Evolutionary conservation across 37 sponge, comb jelly and placozoan genomes (phyloP), one percentile per base, ranked within the genome.

Genomic region (Theonella swinhoei): DNA sequence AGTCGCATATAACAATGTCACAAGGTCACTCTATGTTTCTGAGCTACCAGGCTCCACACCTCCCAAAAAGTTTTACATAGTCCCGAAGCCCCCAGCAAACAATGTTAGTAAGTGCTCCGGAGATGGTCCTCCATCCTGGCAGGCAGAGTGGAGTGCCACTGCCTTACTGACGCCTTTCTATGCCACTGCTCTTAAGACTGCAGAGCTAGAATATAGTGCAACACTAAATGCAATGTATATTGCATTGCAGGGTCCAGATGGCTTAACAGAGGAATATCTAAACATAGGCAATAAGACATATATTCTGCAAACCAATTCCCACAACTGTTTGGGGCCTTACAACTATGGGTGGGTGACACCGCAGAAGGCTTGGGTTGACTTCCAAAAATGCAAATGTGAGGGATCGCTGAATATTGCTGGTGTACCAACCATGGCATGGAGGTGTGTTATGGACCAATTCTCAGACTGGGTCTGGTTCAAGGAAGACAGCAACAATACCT

Each of bases 391-490:
- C 34, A 38, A 43, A 41, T 84, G 85, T 47, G 22, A 76, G 22
- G 85, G 85, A 25, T 24, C 77, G 19, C 22, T 29, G 3, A 39
- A 42, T 67, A 36, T 64, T 25, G 29, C 85, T 67, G 68, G 54
- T 64, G n/a, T 74, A 5, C 31, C 75, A 1, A 32, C 67, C 0
- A 40, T 65, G 37, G 36, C 32, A 8, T 84, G 85, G 85, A 43
- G 31, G 32, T 84, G 85, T 75, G 68, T 47, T 1, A 33, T 4
- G 5, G 23, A 82, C 11, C 1, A 32, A n/a, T 35, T 59, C 34
- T 36, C 30, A 4, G 85, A 84, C 47, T 84, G 85, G 85, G 66
- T 32, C 39, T 84, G 85, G 85, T 76, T 84, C 30, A 58, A 65
- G 0, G 35, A 28, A 30, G 1, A 11, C 32, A 63, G 30, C 25